phyloP scores from a whole-genome alignment of 2,113 vertebrate genomes.

The Dicentrarchus labrax region DNA sequence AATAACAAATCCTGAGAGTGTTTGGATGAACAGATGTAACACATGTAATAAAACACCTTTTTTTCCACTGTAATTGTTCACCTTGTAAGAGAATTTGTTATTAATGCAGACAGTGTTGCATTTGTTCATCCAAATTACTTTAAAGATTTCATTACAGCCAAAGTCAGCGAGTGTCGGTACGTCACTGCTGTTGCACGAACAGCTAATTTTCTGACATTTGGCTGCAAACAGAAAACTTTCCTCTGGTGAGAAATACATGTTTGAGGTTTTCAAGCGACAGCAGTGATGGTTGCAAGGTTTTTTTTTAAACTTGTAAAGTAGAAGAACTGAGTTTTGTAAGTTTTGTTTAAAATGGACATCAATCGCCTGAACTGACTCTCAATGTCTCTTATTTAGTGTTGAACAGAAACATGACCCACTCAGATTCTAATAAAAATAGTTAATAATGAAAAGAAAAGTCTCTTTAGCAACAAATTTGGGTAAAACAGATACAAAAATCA shows the following conservation, averaged over 20 bases:
- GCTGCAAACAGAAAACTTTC: background rate
- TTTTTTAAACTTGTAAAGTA: conserved; percentile 77
- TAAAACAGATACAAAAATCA: background rate
- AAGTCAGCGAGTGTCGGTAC: too few species aligned
- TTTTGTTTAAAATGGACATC: background rate
- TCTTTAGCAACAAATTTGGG: background rate
- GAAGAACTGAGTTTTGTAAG: conserved; percentile 83
- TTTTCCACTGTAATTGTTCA: too few species aligned
- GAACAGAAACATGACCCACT: background rate
- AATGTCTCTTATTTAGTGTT: conserved; percentile 25
- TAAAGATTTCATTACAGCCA: background rate
- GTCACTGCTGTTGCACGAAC: too few species aligned
- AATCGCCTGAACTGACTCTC: conserved; percentile 19
- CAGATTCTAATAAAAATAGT: conserved; percentile 11
- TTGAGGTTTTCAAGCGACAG: background rate
- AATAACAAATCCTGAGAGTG: too few species aligned
- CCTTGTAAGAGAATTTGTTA: too few species aligned
- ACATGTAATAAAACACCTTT: too few species aligned
- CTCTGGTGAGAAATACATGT: background rate
- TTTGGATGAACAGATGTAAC: too few species aligned
- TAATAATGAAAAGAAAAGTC: background rate
- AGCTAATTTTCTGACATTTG: too few species aligned
- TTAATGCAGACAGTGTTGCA: too few species aligned
- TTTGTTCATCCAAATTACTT: too few species aligned
- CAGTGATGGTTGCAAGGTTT: conserved; percentile 24